These are phyloP conservation scores for Hippocampus comes DNA, from an alignment of 2,113 vertebrate species.

Conservation along the genomic window DNA sequence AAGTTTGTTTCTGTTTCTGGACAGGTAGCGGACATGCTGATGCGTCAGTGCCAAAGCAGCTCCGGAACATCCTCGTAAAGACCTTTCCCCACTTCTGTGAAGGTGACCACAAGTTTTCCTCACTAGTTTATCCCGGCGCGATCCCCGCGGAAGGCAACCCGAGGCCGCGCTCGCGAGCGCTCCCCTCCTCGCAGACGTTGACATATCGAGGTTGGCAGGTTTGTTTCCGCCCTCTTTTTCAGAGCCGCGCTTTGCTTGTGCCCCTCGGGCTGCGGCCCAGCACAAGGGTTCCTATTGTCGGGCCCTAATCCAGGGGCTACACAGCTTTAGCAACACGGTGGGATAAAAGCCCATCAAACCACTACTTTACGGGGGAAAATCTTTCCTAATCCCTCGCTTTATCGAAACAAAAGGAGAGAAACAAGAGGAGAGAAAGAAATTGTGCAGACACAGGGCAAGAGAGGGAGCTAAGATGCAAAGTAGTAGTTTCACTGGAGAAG, in stretches of 20 bases:
- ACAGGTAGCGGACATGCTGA: not conserved
- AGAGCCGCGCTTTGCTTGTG: conserved; percentile 73
- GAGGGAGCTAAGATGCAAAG: conserved; percentile 88
- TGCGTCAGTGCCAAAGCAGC: not conserved
- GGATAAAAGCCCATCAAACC: conserved; percentile 99
- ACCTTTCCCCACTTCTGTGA: not conserved
- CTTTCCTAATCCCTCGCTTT: conserved; percentile 97
- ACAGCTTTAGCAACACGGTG: conserved; percentile 93
- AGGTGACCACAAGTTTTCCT: conserved; percentile 25
- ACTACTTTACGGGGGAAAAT: conserved; percentile 97
- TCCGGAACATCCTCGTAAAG: not conserved
- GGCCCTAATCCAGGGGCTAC: conserved; percentile 90
- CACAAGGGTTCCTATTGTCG: conserved; percentile 94
- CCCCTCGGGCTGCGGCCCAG: conserved; percentile 83
- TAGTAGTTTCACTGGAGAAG: conserved; percentile 90
- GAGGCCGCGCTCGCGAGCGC: conserved; percentile 37
- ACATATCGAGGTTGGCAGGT: conserved; percentile 77
- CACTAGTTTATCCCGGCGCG: conserved; percentile 35
- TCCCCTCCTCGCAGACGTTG: conserved; percentile 62
- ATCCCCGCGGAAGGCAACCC: conserved; percentile 33
- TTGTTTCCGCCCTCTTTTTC: conserved; percentile 76
- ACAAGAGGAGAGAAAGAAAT: conserved; percentile 77
- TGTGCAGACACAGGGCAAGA: conserved; percentile 87
- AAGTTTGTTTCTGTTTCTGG: not conserved
- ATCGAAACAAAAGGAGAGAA: conserved; percentile 90